These are phyloP conservation scores for Megalonaias nervosa DNA, from an alignment of 1,140 invertebrate species.

Conservation along the genomic window DNA sequence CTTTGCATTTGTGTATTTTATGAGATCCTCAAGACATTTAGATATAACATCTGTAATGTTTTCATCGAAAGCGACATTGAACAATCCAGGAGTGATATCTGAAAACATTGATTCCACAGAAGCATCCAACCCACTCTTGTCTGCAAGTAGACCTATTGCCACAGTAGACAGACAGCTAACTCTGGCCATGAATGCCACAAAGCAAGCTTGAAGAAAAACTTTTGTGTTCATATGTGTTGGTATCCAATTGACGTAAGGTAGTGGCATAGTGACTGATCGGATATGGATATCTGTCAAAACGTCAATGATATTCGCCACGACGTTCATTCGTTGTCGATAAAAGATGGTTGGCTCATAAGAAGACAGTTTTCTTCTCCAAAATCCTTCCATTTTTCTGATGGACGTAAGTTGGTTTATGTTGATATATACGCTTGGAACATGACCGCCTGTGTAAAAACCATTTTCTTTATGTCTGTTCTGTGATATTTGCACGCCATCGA, in stretches of 20 bases:
- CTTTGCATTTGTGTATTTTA: conserved; percentile 25
- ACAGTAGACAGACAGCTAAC: conserved; percentile 40
- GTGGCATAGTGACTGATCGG: conserved; percentile 22
- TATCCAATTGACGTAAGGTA: conserved; percentile 8
- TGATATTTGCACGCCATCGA: conserved; percentile 36
- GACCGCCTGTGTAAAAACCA: conserved; percentile 26
- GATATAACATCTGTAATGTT: conserved; percentile 25
- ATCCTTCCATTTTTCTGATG: conserved; percentile 45
- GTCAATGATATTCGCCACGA: conserved; percentile 46
- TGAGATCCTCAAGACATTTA: conserved; percentile 19
- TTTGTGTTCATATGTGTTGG: not conserved
- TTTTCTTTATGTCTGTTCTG: conserved; percentile 19
- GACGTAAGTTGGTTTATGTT: conserved; percentile 21
- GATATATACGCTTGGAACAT: conserved; percentile 4
- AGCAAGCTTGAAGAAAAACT: conserved; percentile 20
- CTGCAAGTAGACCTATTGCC: conserved; percentile 43
- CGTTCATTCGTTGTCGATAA: conserved; percentile 51
- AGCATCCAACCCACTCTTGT: conserved; percentile 30
- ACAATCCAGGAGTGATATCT: conserved; percentile 42
- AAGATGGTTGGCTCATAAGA: conserved; percentile 51
- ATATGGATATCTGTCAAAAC: conserved; percentile 36
- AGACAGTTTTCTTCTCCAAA: conserved; percentile 42
- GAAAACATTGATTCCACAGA: conserved; percentile 31
- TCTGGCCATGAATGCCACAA: conserved; percentile 46
- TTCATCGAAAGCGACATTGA: conserved; percentile 31